Base-by-base conservation (phyloP, 2,888 invertebrate genomes). In the Brachynemurus nebulosus region DNA sequence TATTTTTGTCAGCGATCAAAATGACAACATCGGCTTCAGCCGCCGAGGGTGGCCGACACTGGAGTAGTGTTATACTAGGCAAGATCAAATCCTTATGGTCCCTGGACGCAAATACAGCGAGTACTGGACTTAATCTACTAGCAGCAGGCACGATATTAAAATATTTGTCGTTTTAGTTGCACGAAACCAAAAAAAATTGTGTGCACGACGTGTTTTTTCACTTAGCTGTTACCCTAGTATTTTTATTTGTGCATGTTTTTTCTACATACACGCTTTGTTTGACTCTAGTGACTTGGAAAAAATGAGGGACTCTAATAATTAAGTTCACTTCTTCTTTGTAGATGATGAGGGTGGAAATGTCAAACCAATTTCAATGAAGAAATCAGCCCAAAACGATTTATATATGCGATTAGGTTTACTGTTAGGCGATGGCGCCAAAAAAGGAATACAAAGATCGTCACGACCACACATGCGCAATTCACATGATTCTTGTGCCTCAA, bases 31-130 rank as follows among this genome's bases (percentile, higher is more conserved):
- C 64, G 27, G 63, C 64, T 20, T 57, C 63, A 43, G 59, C 62
- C 57, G 68, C 69, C 51, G 71, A 71, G 54, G 64, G 68, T 49
- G 65, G 62, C 52, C 67, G 72, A 47, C 68, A 70, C 55, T 84
- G 84, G 84, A 80, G 80, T 49, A 80, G 80, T 55, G 67, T 84
- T 60, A 83, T 88, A 58, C 78, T 88, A 64, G 85, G 85, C 61
- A 88, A 89, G 72, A 88, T 90, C 66, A 82, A 86, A 59, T 88
- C 88, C 37, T 70, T 90, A 50, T 89, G 89, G 89, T 83, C 78
- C 54, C 78, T 79, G 52, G 82, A 82, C 59, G 75, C 80, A 42
- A 78, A 77, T 50, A 77, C 79, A 51, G 73, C 81, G 48, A 80
- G 77, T 64, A 66, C 74, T 48, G 88, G 86, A 57, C 74, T 88